Conservation (phyloP, 2,888 invertebrate genomes). For the Coelopa pilipes region DNA sequence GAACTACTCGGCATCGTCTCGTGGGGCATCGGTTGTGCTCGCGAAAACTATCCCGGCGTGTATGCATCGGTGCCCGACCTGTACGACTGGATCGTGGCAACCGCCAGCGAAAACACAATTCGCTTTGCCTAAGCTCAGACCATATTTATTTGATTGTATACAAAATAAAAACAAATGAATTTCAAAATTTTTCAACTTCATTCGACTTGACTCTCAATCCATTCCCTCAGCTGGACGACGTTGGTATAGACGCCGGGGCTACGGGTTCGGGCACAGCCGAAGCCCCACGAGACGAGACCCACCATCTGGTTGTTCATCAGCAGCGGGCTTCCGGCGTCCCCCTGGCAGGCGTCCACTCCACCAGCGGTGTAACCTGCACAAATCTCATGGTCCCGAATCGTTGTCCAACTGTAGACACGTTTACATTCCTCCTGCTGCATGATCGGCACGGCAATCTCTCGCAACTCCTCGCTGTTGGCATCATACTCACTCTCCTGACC, state of each 20-base stretch:
- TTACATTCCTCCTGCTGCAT: constrained; percentile 43
- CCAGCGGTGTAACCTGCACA: constrained; percentile 56
- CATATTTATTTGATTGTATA: too few species aligned
- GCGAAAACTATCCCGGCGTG: constrained; percentile 51
- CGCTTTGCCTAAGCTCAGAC: background rate
- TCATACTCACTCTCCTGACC: constrained; percentile 50
- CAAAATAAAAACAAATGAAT: too few species aligned
- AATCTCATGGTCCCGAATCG: constrained; percentile 56
- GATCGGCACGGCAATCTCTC: constrained; percentile 53
- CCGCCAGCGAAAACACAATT: background rate
- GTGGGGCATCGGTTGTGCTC: constrained; percentile 59
- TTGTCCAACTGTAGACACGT: constrained; percentile 43
- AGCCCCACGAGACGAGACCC: constrained; percentile 63
- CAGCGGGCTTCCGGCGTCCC: constrained; percentile 64
- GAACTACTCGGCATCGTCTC: constrained; percentile 58
- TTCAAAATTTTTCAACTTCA: constrained; percentile 44
- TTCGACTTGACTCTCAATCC: constrained; percentile 52
- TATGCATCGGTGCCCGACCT: constrained; percentile 55
- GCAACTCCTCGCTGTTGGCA: constrained; percentile 38
- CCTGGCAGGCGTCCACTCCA: constrained; percentile 67
- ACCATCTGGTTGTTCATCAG: constrained; percentile 51
- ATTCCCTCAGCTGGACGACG: constrained; percentile 48
- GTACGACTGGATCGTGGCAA: constrained; percentile 48
- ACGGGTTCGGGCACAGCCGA: constrained; percentile 56
- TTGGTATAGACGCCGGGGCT: constrained; percentile 60